Base-by-base conservation (phyloP, 2,797 vertebrate species). In the Characodon lateralis region DNA sequence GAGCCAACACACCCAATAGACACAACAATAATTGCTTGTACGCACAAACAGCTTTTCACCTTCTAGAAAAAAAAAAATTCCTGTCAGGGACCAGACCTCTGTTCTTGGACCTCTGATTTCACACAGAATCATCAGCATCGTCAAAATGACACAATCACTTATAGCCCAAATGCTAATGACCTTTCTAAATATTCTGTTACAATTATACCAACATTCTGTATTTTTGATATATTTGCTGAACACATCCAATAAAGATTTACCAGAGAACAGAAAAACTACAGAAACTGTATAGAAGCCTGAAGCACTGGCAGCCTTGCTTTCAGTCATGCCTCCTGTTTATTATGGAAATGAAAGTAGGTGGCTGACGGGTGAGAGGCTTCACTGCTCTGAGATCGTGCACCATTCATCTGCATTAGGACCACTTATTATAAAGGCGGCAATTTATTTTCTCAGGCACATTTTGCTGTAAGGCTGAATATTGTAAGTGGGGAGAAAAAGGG, bases 341-440 rank as follows among this genome's bases (percentile, higher is more conserved):
- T 84, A 86, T 51, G 73, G 72, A 73, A 90, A 88, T 87, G 78
- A 88, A 85, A 82, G 28, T 74, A 66, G 77, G 81, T 79, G 81
- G 87, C 77, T 86, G 84, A 72, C 53, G 80, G 78, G 82, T 73
- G 88, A 87, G 82, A 88, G 81, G 87, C 88, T 88, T 77, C 88
- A 82, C 74, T 72, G 88, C 90, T 88, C 86, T 24, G 58, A 83
- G 76, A 90, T 90, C 86, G 83, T 73, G 73, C 81, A 24, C 88
- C 89, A 94, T 93, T 92, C 91, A 87, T 95, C 92, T 92, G 92
- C 85, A 94, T 95, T 95, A 94, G 83, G 69, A 81, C 82, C 91
- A 89, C 90, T 92, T 93, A 93, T 93, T 91, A 90, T 91, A 89
- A 86, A 90, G 87, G 90, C 85, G 77, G 91, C 81, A 55, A 92